Conservation (phyloP, 2,888 invertebrate genomes). For the Coleophora deauratella region DNA sequence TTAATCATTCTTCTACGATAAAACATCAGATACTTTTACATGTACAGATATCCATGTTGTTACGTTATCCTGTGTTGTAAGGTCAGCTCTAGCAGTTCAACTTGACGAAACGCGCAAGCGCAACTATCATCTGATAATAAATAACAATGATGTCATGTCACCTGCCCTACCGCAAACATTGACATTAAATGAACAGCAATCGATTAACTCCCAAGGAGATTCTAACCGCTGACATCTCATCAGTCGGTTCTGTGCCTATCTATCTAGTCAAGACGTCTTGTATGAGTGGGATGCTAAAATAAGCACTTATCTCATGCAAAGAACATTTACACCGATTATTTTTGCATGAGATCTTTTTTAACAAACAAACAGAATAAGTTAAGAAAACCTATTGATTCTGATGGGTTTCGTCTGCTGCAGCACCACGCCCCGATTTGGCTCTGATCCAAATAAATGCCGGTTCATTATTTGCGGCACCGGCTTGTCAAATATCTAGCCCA, state of each 20-base stretch:
- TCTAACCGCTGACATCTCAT: constrained; percentile 1
- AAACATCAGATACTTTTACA: too few species aligned
- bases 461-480: constrained; percentile 32
- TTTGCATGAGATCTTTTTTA: too few species aligned
- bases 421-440: constrained; percentile 51
- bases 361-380: neutral
- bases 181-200: neutral
- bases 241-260: too few species aligned
- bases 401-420: constrained; percentile 27
- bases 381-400: constrained; percentile 22
- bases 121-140: too few species aligned
- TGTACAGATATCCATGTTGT: too few species aligned
- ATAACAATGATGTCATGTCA: neutral
- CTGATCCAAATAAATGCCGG: constrained; percentile 50
- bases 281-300: constrained; percentile 8
- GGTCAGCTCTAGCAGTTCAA: too few species aligned
- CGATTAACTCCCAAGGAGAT: neutral
- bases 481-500: constrained; percentile 22
- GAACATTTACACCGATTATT: constrained; percentile 3
- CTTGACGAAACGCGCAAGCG: too few species aligned
- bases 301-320: constrained; percentile 9
- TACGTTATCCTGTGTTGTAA: too few species aligned
- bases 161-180: too few species aligned
- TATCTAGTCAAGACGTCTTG: too few species aligned
- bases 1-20: too few species aligned